phyloP scores from a whole-genome alignment of 2,113 vertebrate genomes.

The Uria lomvia region DNA sequence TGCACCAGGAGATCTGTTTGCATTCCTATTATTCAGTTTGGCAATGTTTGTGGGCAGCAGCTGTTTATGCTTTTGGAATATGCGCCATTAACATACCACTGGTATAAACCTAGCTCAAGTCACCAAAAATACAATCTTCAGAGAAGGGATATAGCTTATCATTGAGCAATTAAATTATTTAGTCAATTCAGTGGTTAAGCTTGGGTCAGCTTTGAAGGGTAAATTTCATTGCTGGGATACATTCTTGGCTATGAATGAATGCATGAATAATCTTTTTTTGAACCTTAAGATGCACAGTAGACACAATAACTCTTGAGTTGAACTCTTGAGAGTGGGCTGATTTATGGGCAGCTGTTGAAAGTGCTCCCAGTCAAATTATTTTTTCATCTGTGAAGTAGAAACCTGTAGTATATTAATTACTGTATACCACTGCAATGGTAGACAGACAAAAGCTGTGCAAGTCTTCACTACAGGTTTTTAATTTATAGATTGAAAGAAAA shows the following conservation, averaged over 20 bases:
- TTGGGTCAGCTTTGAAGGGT: slow-evolving; percentile 60
- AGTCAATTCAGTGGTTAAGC: slow-evolving; percentile 40
- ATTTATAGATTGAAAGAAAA: slow-evolving; percentile 69
- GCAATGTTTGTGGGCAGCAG: slow-evolving; percentile 15
- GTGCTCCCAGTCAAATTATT: slow-evolving; percentile 56
- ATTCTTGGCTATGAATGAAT: slow-evolving; percentile 66
- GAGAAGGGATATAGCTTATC: slow-evolving; percentile 29
- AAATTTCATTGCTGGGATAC: slow-evolving; percentile 54
- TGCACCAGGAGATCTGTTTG: background rate
- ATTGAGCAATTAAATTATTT: slow-evolving; percentile 47
- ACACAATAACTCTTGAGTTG: slow-evolving; percentile 61
- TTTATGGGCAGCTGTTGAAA: slow-evolving; percentile 68
- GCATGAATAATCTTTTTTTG: slow-evolving; percentile 72
- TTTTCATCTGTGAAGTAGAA: slow-evolving; percentile 59
- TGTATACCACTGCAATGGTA: slow-evolving; percentile 15
- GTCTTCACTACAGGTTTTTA: slow-evolving; percentile 24
- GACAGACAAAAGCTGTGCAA: slow-evolving; percentile 47
- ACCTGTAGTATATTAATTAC: slow-evolving; percentile 71
- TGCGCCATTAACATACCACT: background rate
- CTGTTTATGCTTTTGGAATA: slow-evolving; percentile 18
- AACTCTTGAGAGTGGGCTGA: slow-evolving; percentile 62
- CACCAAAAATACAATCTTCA: background rate
- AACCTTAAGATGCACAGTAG: slow-evolving; percentile 64
- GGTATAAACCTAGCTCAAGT: background rate
- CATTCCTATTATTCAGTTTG: background rate